Base-by-base conservation (phyloP, 1,140 invertebrate genomes). In the Saccostrea echinata region DNA sequence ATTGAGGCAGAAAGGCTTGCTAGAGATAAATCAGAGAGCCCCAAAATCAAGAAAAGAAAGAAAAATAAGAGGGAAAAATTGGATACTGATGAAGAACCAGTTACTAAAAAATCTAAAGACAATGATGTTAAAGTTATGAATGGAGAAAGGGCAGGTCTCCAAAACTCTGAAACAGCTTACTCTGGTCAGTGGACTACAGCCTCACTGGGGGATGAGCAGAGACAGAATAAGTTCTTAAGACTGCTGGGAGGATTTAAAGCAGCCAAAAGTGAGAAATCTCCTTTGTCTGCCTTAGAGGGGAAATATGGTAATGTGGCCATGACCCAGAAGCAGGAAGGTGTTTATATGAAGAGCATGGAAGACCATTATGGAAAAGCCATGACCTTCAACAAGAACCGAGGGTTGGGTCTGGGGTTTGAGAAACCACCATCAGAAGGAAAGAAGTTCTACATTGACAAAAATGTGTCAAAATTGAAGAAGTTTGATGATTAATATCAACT, bases 401-500 rank as follows among this genome's bases (percentile, higher is more conserved):
- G 91, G 16, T 51, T 90, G 24, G 92, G 92, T 3, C 85, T 93
- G 12, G 92, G 92, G 3, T 93, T 91, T 85, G 71, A 76, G 43
- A 84, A 84, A 35, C 91, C 91, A 13, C 92, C 92, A 64, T 89
- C 88, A 33, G 90, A 87, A 30, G 91, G 91, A 0, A 93, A 93
- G 85, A 93, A 90, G 71, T 93, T 93, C 86, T 88, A 93, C 84
- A 93, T 93, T 86, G 91, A 92, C 76, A 85, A 86, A 64, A 87
- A 87, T 55, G 87, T 85, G 21, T 85, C 88, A 21, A 90, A 91
- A 24, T 92, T 91, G n/a, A 88, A 88, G 12, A 91, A 92, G 80
- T 92, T 91, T 88, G 86, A 91, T 84, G 86, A 90, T 85, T 91
- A 16, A 88, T 8, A 9, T 43, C 43, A 43, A 43, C 43, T 43